Conservation (phyloP, 2,888 invertebrate genomes). For the Agriopis marginaria region DNA sequence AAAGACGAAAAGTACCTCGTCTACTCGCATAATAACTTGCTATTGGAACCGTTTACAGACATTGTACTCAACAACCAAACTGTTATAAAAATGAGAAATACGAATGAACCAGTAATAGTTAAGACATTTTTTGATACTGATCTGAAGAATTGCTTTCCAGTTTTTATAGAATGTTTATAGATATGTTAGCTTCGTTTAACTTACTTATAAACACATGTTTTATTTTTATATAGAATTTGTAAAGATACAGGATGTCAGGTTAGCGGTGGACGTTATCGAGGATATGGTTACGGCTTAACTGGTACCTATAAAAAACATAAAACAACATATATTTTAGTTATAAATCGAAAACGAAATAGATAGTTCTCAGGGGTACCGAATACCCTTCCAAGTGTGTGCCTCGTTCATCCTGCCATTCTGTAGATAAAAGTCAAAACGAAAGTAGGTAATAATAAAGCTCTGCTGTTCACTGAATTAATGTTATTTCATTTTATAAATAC, state of each 20-base stretch:
- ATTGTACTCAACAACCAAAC: conserved; percentile 75
- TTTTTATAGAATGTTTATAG: conserved; percentile 81
- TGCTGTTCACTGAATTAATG: not conserved
- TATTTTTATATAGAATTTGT: not conserved
- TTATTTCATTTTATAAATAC: conserved; percentile 1
- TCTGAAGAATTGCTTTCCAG: conserved; percentile 71
- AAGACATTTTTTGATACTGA: conserved; percentile 60
- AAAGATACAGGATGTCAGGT: not conserved
- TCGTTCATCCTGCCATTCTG: not conserved
- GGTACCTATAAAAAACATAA: not conserved
- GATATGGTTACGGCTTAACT: not conserved
- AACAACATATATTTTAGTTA: not conserved
- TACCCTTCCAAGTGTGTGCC: not conserved
- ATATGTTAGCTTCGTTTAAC: not conserved
- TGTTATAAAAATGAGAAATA: conserved; percentile 71
- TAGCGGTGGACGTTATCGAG: no score
- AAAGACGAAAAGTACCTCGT: conserved; percentile 45
- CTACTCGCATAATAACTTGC: conserved; percentile 63
- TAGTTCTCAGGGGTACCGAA: not conserved
- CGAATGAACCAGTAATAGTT: conserved; percentile 72
- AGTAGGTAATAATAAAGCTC: not conserved
- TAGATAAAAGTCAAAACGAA: not conserved
- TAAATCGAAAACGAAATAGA: not conserved
- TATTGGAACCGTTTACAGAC: conserved; percentile 70
- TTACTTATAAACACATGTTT: conserved; percentile 4